phyloP scores from a whole-genome alignment of 2,888 invertebrate species.

The Phalera bucephala region DNA sequence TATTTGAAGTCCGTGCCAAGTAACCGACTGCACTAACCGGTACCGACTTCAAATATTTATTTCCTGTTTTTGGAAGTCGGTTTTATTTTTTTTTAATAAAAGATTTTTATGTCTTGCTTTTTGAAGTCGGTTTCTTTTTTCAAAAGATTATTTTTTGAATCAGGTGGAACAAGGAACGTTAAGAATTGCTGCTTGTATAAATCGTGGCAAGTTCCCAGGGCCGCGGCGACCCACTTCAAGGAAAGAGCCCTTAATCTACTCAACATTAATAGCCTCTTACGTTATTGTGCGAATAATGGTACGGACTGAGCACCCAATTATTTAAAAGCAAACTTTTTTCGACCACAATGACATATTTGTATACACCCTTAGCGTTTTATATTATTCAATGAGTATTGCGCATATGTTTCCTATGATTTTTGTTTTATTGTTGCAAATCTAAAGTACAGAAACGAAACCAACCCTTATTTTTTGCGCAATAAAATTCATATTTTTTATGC shows the following conservation, averaged over 20 bases:
- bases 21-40: too few relatives aligned
- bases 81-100: too few relatives aligned
- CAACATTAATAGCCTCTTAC: slow-evolving; percentile 25
- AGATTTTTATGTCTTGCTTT: too few relatives aligned
- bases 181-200: too few relatives aligned
- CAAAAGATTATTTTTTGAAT: too few relatives aligned
- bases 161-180: too few relatives aligned
- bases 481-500: background rate
- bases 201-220: slow-evolving; percentile 6
- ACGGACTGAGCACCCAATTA: slow-evolving; percentile 43
- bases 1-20: too few relatives aligned
- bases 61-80: too few relatives aligned
- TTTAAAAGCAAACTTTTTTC: slow-evolving; percentile 30
- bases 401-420: slow-evolving; percentile 57
- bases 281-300: slow-evolving; percentile 22
- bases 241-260: slow-evolving; percentile 13
- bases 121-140: too few relatives aligned
- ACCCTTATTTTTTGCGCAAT: rapidly evolving
- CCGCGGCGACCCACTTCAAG: background rate
- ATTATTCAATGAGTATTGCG: slow-evolving; percentile 46
- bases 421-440: slow-evolving; percentile 17
- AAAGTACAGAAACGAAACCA: background rate
- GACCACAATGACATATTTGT: slow-evolving; percentile 54
- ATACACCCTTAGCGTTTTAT: slow-evolving; percentile 40
- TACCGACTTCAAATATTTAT: too few relatives aligned